Base-by-base conservation (phyloP, 2,888 invertebrate genomes). In the Nomada ruficornis region DNA sequence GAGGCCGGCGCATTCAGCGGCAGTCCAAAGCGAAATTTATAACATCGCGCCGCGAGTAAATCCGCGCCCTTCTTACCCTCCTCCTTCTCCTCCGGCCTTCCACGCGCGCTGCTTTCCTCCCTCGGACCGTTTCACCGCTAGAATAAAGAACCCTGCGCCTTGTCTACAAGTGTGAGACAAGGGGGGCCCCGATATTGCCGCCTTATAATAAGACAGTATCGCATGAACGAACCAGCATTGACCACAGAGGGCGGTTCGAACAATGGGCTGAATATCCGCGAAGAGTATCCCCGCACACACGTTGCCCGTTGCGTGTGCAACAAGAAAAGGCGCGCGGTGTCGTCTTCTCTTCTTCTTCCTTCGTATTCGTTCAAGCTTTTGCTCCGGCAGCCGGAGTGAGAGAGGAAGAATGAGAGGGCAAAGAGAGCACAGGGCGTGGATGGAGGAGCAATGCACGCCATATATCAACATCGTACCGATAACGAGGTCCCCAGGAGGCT, bases 401-500 rank as follows among this genome's bases (percentile, higher is more conserved):
- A 36, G 36, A 36, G 36, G 7, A 1, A 36, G 36, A 36, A 5
- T 0, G 36, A 36, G 59, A 20, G 70, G 64, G 80, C 67, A 74
- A 74, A 72, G 73, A 75, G 82, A 87, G 86, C 84, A 85, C 81
- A 87, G 89, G 91, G 91, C 90, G 89, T 90, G 90, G 91, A 91
- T 88, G 90, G 89, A 89, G 90, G 88, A 91, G 92, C 89, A 91
- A 89, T 90, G 90, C 91, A 89, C 86, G 90, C 91, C 91, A 92
- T 93, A 93, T 93, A 93, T 93, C 93, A 93, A 93, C 92, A 91
- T 91, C 89, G 90, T 90, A 90, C 92, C 92, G 93, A 93, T 93
- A 93, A 93, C 93, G 93, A 93, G 93, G 91, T 92, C 91, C 89
- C 90, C 90, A 86, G 89, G 91, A 92, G 91, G 90, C 93, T 93